Evolutionary conservation across 2,113 vertebrate species (phyloP), one percentile per base, ranked within the genome.

Genomic region (Cyprinodon tularosa): DNA sequence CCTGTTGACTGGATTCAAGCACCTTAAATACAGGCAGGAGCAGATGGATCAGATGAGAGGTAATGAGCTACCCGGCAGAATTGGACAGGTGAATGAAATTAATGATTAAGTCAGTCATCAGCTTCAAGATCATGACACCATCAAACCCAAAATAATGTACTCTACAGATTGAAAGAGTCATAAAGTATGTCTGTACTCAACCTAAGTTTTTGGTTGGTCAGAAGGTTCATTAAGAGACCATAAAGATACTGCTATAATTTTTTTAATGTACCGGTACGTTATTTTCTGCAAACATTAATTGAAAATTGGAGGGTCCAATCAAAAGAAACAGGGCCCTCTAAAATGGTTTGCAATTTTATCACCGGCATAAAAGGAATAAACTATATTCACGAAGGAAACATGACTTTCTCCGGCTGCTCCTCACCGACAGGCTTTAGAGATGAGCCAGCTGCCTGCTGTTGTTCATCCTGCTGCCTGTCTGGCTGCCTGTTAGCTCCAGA

Each of bases 401-500:
- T 53, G n/a, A 72, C 76, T 82, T 74, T 68, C 76, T 69, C 53
- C 74, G 64, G 66, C 45, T 66, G 69, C 42, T 70, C 15, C 39
- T 77, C 62, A 20, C 22, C 73, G 62, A 76, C 72, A 72, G 78
- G 67, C 67, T 73, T 82, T 45, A 73, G 39, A 81, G 75, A 72
- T 53, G 68, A 65, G 59, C 80, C 68, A 71, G 61, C 68, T 73
- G 64, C 78, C 20, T 60, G 53, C 71, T 13, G 57, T 78, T 76
- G 82, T 84, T 88, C 78, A 82, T 89, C 76, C 64, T 70, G 63
- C 67, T 71, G 82, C 71, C 73, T 61, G 64, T 80, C 73, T 76
- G 78, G 66, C 81, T 82, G 84, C 76, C 87, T 89, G 89, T 82
- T 83, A 60, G 84, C 36, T 68, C 40, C 84, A 86, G 90, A 91